These are phyloP conservation scores for Hemibagrus guttatus DNA, from an alignment of 2,797 vertebrate genomes.

Conservation along the genomic window DNA sequence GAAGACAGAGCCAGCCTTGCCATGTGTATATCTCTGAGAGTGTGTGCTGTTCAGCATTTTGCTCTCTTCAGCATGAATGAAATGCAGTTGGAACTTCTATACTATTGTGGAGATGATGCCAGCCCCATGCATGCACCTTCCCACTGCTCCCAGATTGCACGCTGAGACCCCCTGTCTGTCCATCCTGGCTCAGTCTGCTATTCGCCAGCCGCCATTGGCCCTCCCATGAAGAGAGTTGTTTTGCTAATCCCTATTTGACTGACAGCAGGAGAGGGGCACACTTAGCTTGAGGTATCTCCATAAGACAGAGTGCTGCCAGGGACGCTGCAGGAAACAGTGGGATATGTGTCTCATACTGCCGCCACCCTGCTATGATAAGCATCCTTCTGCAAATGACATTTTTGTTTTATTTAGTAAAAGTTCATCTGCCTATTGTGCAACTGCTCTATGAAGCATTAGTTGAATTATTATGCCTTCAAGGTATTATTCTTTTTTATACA, in stretches of 20 bases:
- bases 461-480: background rate
- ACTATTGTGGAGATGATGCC: slow-evolving; percentile 38
- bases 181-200: slow-evolving; percentile 68
- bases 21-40: slow-evolving; percentile 30
- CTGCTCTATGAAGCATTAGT: slow-evolving; percentile 17
- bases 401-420: slow-evolving; percentile 27
- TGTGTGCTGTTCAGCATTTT: slow-evolving; percentile 35
- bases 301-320: slow-evolving; percentile 27
- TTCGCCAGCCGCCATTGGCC: slow-evolving; percentile 64
- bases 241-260: slow-evolving; percentile 77
- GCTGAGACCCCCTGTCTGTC: slow-evolving; percentile 68
- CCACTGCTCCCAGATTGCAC: slow-evolving; percentile 53
- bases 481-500: slow-evolving; percentile 13
- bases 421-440: background rate
- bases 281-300: slow-evolving; percentile 66
- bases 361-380: background rate
- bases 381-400: background rate
- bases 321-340: background rate
- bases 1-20: slow-evolving; percentile 17
- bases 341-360: slow-evolving; percentile 14
- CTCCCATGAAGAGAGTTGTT: slow-evolving; percentile 66
- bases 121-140: slow-evolving; percentile 48
- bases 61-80: slow-evolving; percentile 31
- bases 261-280: slow-evolving; percentile 74
- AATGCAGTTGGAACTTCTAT: slow-evolving; percentile 43